Base-by-base conservation (phyloP, 2,797 vertebrate genomes). In the Chrysocyon brachyurus region DNA sequence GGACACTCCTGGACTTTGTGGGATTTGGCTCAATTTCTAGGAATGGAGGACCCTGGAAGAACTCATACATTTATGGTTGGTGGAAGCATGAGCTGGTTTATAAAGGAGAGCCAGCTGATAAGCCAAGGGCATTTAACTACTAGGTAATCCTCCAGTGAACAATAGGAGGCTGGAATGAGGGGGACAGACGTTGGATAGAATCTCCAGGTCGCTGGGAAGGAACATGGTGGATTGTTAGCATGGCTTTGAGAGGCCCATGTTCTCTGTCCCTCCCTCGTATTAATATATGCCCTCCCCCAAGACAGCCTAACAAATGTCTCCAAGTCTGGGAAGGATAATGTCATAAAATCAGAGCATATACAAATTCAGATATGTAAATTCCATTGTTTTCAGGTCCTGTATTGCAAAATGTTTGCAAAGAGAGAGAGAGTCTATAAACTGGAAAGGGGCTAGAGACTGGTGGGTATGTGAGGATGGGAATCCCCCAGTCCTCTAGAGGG, bases 121-220 rank as follows among this genome's bases (percentile, higher is more conserved):
- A 49, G n/a, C 24, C 24, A 36, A 57, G 28, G 49, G 7, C 33
- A 16, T 31, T 63, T 59, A 6, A 31, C 70, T 49, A 24, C 70
- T 22, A 36, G 24, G 70, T 9, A 52, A 15, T 57, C 68, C 12
- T 59, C 12, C 70, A 24, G 79, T 10, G 9, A 59, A 56, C 28
- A 14, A 8, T 63, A 90, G 26, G 24, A 59, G 49, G 16, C 54
- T 36, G 46, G 31, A 61, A 59, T 57, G 33, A 22, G 5, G 22
- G 63, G 57, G 49, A 4, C 8, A 0, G 40, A n/a, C 14, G 3
- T n/a, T 22, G 0, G 26, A 16, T 9, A n/a, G 1, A 33, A 21
- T 5, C 61, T 49, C 12, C 36, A 49, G 54, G 33, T 54, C 33
- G 15, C 5, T 5, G 0, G 15, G 31, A 33, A 88, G 26, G 46